Percentiles rank a stretch among this genome's conserved stretches.
These are phyloP conservation scores for Diabrotica undecimpunctata DNA, from an alignment of 1,140 invertebrate genomes.

Conservation along the genomic window DNA sequence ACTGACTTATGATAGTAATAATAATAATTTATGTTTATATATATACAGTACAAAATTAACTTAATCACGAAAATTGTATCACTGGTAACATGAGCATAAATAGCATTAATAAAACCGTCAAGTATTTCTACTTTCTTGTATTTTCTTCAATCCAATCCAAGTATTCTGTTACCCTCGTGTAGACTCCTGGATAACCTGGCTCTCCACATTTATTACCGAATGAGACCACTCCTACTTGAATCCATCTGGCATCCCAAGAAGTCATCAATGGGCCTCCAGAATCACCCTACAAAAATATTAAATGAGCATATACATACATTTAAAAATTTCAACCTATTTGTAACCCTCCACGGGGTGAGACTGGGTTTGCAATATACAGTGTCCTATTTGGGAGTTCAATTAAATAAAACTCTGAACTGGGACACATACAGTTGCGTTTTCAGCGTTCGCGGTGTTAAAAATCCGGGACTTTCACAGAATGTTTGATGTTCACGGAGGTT, in stretches of 20 bases:
- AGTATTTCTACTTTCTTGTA: constrained; percentile 29
- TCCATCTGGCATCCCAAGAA: constrained; percentile 69
- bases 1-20: constrained; percentile 8
- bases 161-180: constrained; percentile 64
- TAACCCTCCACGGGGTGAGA: too few relatives aligned
- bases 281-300: constrained; percentile 55
- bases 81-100: constrained; percentile 20
- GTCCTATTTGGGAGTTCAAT: too few relatives aligned
- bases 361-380: too few relatives aligned
- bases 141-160: constrained; percentile 59
- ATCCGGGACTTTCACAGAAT: too few relatives aligned
- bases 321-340: too few relatives aligned
- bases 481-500: too few relatives aligned
- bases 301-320: background rate
- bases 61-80: constrained; percentile 20
- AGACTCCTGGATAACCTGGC: constrained; percentile 80
- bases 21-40: constrained; percentile 9
- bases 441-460: too few relatives aligned
- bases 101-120: constrained; percentile 10
- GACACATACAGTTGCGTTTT: too few relatives aligned
- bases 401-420: too few relatives aligned
- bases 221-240: constrained; percentile 84
- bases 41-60: constrained; percentile 10
- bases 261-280: constrained; percentile 84
- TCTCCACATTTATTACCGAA: constrained; percentile 90